phyloP scores from a whole-genome alignment of 2,797 vertebrate genomes.

The Vespertilio murinus region DNA sequence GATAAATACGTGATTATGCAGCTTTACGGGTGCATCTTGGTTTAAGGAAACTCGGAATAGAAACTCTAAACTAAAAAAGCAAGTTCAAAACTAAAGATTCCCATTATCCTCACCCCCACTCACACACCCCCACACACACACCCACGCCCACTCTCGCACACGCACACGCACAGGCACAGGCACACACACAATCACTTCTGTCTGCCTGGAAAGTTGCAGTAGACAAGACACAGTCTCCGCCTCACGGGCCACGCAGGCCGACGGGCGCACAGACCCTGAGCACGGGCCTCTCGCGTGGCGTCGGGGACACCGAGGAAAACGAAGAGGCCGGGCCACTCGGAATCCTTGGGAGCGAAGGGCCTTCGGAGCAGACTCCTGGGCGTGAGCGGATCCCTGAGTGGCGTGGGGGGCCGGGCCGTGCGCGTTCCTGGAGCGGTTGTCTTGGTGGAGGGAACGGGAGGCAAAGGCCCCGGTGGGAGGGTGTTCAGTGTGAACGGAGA shows the following conservation, averaged over 20 bases:
- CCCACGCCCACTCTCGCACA: too few relatives aligned
- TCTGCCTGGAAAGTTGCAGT: not conserved
- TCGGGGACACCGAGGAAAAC: rapidly evolving
- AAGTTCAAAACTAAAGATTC: conserved; percentile 7
- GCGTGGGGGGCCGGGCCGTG: not conserved
- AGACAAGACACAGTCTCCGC: not conserved
- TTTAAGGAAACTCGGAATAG: not conserved
- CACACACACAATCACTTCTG: not conserved
- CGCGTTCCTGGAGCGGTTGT: not conserved
- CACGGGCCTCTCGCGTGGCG: not conserved
- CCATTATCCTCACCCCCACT: not conserved
- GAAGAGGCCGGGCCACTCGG: not conserved
- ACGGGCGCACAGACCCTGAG: not conserved
- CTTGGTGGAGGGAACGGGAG: too few relatives aligned
- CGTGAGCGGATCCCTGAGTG: not conserved
- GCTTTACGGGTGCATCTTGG: not conserved
- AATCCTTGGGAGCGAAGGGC: not conserved
- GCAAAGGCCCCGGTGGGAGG: not conserved
- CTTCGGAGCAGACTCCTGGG: not conserved
- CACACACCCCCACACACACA: rapidly evolving
- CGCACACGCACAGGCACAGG: too few relatives aligned
- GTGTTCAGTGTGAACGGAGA: not conserved
- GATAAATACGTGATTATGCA: not conserved
- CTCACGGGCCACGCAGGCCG: not conserved
- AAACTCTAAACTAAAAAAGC: not conserved